Conservation (phyloP, 2,888 invertebrate genomes). For the Gortyna flavago region DNA sequence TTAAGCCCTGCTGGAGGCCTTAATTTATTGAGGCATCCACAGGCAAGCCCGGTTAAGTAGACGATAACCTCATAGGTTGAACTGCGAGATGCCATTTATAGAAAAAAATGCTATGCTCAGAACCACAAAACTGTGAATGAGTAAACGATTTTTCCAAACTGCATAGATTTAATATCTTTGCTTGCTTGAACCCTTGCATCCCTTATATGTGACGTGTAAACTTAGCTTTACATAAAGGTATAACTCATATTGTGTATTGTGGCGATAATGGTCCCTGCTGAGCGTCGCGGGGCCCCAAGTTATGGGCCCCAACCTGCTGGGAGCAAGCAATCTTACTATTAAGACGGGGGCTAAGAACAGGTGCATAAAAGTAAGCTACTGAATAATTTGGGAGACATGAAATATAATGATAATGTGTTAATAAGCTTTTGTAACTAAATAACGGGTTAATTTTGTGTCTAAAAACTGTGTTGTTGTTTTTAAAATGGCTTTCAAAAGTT, state of each 20-base stretch:
- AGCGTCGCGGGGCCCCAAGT: constrained; percentile 57
- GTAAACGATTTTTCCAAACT: background rate
- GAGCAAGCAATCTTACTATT: constrained; percentile 56
- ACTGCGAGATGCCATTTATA: too few species aligned
- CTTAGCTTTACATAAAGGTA: constrained; percentile 25
- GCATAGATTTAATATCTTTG: background rate
- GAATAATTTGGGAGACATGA: constrained; percentile 39
- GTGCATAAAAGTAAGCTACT: constrained; percentile 47
- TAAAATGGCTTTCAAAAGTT: background rate
- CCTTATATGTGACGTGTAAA: constrained; percentile 5
- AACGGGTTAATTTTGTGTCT: background rate
- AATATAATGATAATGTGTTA: constrained; percentile 45
- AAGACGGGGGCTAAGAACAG: constrained; percentile 40
- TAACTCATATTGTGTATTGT: constrained; percentile 60
- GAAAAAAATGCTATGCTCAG: background rate
- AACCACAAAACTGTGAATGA: background rate
- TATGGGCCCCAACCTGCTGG: constrained; percentile 62
- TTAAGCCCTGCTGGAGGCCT: too few species aligned
- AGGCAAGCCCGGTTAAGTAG: too few species aligned
- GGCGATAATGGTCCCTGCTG: constrained; percentile 66
- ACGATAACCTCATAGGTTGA: too few species aligned
- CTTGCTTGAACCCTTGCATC: background rate
- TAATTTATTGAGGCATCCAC: too few species aligned
- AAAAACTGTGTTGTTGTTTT: background rate
- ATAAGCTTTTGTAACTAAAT: constrained; percentile 41